These are phyloP conservation scores for Triplophysa bombifrons DNA, from an alignment of 2,797 vertebrate genomes.

Conservation along the genomic window DNA sequence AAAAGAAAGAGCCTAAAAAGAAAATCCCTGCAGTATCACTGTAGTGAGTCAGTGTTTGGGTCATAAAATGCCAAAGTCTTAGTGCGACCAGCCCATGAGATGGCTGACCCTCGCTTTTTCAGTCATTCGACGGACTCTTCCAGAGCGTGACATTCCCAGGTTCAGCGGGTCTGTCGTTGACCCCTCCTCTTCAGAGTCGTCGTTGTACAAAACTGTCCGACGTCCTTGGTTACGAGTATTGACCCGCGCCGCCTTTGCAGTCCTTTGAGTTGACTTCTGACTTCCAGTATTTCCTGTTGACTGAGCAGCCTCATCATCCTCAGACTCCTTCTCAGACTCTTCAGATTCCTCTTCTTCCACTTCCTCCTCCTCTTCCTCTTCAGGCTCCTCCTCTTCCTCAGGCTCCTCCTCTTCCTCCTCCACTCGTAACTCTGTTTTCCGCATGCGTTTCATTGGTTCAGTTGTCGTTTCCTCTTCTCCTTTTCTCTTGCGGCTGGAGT, in stretches of 20 bases:
- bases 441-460: slow-evolving; percentile 55
- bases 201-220: slow-evolving; percentile 91
- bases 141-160: slow-evolving; percentile 94
- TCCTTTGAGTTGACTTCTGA: slow-evolving; percentile 48
- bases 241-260: slow-evolving; percentile 78
- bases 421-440: slow-evolving; percentile 53
- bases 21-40: slow-evolving; percentile 93
- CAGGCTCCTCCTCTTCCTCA: slow-evolving; percentile 67
- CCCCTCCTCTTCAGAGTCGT: slow-evolving; percentile 89
- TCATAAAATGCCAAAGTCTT: slow-evolving; percentile 3
- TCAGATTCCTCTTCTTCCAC: slow-evolving; percentile 69
- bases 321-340: slow-evolving; percentile 68
- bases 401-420: slow-evolving; percentile 70
- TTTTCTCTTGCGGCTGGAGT: slow-evolving; percentile 67
- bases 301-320: slow-evolving; percentile 63
- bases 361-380: slow-evolving; percentile 65
- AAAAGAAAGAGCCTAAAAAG: slow-evolving; percentile 52
- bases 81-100: slow-evolving; percentile 98
- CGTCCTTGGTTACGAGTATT: slow-evolving; percentile 96
- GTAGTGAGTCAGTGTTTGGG: slow-evolving; percentile 61
- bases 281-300: slow-evolving; percentile 12
- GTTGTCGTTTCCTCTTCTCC: slow-evolving; percentile 63
- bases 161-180: slow-evolving; percentile 92
- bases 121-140: slow-evolving; percentile 97
- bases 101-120: slow-evolving; percentile 98